phyloP scores from a whole-genome alignment of 2,113 vertebrate species.

The Typhlomys cinereus region DNA sequence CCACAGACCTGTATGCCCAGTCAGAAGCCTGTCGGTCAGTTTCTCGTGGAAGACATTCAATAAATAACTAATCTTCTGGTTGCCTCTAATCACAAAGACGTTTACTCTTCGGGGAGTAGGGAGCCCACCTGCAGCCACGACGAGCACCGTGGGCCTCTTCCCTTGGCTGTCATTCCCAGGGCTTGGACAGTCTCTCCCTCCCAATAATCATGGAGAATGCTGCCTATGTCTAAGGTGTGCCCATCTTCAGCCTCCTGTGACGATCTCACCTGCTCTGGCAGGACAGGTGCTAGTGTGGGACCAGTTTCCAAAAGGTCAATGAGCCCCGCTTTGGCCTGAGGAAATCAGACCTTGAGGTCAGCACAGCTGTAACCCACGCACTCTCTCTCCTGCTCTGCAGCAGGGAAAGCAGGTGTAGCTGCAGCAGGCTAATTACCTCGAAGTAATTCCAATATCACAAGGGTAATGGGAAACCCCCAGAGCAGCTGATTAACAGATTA shows the following conservation, averaged over 20 bases:
- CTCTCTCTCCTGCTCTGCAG: neutral
- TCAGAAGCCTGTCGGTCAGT: neutral
- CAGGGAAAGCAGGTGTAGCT: neutral
- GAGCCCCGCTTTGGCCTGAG: neutral
- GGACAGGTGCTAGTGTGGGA: neutral
- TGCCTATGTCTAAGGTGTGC: neutral
- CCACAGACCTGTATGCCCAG: neutral
- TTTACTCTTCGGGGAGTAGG: neutral
- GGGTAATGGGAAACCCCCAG: too few species aligned
- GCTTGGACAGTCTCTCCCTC: neutral
- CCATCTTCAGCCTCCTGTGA: neutral
- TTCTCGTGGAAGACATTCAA: too few species aligned
- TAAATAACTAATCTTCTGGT: neutral
- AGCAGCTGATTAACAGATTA: too few species aligned
- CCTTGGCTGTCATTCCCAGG: neutral
- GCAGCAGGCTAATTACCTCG: too few species aligned
- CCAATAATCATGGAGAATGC: neutral
- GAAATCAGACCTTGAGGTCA: neutral
- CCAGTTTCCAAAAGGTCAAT: neutral
- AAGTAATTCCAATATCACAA: too few species aligned
- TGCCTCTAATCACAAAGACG: neutral
- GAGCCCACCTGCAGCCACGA: too few species aligned
- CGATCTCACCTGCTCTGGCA: neutral
- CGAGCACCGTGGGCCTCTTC: neutral
- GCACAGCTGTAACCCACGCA: neutral